These are phyloP conservation scores for Trachops cirrhosus DNA, from an alignment of 2,797 vertebrate species.

Conservation along the genomic window DNA sequence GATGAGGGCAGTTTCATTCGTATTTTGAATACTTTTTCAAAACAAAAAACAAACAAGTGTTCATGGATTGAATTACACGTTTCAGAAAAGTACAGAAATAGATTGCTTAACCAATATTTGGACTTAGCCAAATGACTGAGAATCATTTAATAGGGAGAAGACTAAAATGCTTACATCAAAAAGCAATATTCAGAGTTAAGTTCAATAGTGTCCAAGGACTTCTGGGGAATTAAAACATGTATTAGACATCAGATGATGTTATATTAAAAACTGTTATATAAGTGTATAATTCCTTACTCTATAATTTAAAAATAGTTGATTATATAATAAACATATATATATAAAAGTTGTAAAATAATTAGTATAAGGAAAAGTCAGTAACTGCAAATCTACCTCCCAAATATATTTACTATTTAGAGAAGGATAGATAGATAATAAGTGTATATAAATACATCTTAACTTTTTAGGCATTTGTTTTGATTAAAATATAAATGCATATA, in stretches of 20 bases:
- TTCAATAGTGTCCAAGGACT: not conserved
- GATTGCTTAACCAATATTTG: not conserved
- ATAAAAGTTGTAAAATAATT: not conserved
- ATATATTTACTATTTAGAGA: not conserved
- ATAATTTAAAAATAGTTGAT: not conserved
- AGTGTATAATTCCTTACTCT: not conserved
- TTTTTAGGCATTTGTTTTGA: not conserved
- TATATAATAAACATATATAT: not conserved
- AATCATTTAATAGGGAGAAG: not conserved
- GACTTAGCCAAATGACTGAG: not conserved
- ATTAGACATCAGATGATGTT: not conserved
- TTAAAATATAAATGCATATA: not conserved
- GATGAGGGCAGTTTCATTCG: rapidly evolving
- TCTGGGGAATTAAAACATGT: not conserved
- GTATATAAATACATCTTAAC: not conserved
- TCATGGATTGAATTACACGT: not conserved
- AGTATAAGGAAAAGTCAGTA: not conserved
- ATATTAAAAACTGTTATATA: not conserved
- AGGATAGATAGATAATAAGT: not conserved
- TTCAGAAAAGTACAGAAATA: not conserved
- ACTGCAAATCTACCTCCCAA: not conserved
- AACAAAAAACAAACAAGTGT: not conserved
- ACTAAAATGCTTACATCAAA: not conserved
- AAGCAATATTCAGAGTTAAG: not conserved
- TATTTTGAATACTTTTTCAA: not conserved